Evolutionary conservation across 2,797 vertebrate species (phyloP).

Genomic region (Microcaecilia unicolor): DNA sequence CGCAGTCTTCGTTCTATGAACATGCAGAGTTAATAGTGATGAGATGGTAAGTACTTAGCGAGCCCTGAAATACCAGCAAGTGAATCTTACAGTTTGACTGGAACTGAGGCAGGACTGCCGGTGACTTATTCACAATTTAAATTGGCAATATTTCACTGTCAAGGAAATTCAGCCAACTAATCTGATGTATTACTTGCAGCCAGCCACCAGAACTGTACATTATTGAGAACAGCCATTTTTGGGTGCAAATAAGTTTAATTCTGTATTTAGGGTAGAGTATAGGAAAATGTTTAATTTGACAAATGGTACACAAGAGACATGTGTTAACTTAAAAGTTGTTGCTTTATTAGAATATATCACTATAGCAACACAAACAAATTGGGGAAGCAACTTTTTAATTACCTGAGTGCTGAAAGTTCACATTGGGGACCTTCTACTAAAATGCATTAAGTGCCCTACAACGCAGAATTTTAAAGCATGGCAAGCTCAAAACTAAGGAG

Average conservation of each 20-base stretch:
- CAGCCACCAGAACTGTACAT: constrained; percentile 25
- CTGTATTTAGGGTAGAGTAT: not conserved
- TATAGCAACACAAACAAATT: too few species aligned
- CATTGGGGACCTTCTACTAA: too few species aligned
- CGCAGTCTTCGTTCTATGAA: constrained; percentile 33
- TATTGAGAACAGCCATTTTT: constrained; percentile 5
- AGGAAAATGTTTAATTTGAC: too few species aligned
- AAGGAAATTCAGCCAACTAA: constrained; percentile 23
- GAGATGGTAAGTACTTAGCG: constrained; percentile 41
- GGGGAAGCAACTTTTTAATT: too few species aligned
- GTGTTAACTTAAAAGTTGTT: too few species aligned
- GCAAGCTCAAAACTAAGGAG: too few species aligned
- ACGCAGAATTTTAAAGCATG: too few species aligned
- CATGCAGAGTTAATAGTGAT: constrained; percentile 51
- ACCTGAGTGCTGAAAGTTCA: too few species aligned
- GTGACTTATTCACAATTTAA: constrained; percentile 7
- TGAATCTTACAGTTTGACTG: constrained; percentile 26
- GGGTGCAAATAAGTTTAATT: not conserved
- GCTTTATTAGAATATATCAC: too few species aligned
- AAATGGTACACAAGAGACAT: too few species aligned
- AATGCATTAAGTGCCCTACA: too few species aligned
- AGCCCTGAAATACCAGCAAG: constrained; percentile 53
- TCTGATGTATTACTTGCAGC: constrained; percentile 53
- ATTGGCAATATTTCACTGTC: constrained; percentile 8
- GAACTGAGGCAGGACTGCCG: constrained; percentile 33